Evolutionary conservation across 30 jellyfish, hydroid and myxozoan species (phyloP).

Genomic region (Morbakka virulenta): DNA sequence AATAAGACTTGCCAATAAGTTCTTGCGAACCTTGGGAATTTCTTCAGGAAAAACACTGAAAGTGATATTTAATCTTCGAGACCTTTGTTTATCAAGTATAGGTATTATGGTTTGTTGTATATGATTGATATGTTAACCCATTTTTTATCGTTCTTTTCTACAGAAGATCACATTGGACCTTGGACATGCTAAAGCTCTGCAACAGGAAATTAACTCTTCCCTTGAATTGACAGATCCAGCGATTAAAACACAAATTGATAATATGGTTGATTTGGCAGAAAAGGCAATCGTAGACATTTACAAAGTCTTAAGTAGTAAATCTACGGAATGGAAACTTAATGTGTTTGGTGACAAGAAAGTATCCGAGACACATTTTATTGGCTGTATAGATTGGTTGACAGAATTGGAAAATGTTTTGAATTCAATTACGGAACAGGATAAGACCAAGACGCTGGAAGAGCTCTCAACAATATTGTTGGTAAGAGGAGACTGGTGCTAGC

Average conservation of each 20-base stretch:
- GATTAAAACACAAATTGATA: not conserved
- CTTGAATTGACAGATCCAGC: not conserved
- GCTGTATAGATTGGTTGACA: constrained; percentile 50
- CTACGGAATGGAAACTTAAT: not conserved
- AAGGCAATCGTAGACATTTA: not conserved
- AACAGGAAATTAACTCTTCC: too few species aligned
- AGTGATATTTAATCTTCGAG: too few species aligned
- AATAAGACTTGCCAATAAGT: too few species aligned
- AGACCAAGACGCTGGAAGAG: constrained; percentile 15
- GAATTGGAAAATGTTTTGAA: constrained; percentile 19
- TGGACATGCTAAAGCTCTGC: too few species aligned
- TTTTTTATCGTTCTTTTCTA: too few species aligned
- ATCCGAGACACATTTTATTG: constrained; percentile 37
- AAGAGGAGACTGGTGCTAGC: too few species aligned
- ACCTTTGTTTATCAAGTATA: too few species aligned
- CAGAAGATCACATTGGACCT: too few species aligned
- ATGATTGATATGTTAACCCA: too few species aligned
- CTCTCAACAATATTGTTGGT: constrained; percentile 15
- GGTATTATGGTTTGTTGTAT: too few species aligned
- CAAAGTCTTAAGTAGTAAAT: not conserved
- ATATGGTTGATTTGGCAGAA: not conserved
- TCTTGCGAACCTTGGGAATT: too few species aligned
- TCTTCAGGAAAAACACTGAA: too few species aligned
- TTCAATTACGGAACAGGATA: not conserved
- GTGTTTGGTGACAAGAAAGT: constrained; percentile 19